Evolutionary conservation across 1,140 invertebrate species (phyloP).

Genomic region (Drosophila punjabiensis): DNA sequence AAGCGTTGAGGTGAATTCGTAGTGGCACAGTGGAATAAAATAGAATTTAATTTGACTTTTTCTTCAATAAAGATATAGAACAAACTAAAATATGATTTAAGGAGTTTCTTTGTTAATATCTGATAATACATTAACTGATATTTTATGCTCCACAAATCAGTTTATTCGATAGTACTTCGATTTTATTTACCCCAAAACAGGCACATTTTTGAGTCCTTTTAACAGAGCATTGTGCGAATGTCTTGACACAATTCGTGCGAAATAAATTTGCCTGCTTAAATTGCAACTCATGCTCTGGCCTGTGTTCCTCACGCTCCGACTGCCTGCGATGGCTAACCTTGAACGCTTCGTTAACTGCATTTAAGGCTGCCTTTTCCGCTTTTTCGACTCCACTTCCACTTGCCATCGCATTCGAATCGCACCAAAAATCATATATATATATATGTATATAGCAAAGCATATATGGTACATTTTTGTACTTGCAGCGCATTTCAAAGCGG

Average conservation of each 20-base stretch:
- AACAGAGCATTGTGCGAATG: constrained; percentile 47
- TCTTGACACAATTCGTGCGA: constrained; percentile 68
- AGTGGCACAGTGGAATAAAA: constrained; percentile 10
- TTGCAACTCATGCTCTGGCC: constrained; percentile 65
- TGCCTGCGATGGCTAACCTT: constrained; percentile 49
- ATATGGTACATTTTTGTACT: constrained; percentile 10
- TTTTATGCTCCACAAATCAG: too few species aligned
- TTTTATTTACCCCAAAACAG: background rate
- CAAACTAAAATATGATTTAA: background rate
- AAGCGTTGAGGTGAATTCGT: constrained; percentile 16
- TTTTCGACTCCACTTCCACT: constrained; percentile 3
- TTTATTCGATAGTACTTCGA: too few species aligned
- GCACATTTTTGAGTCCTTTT: constrained; percentile 31
- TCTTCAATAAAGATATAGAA: background rate
- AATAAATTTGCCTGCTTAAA: constrained; percentile 72
- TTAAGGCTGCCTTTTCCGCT: constrained; percentile 40
- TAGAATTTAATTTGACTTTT: constrained; percentile 4
- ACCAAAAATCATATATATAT: constrained; percentile 20
- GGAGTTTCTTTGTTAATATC: too few species aligned
- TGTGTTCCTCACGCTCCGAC: constrained; percentile 25
- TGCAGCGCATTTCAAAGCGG: constrained; percentile 37
- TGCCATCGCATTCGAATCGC: constrained; percentile 6
- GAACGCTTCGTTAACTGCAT: constrained; percentile 72
- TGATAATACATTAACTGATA: too few species aligned
- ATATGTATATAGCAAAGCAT: background rate